These are phyloP conservation scores for Acanthurus lineatus DNA, from an alignment of 2,797 vertebrate genomes.

Conservation along the genomic window DNA sequence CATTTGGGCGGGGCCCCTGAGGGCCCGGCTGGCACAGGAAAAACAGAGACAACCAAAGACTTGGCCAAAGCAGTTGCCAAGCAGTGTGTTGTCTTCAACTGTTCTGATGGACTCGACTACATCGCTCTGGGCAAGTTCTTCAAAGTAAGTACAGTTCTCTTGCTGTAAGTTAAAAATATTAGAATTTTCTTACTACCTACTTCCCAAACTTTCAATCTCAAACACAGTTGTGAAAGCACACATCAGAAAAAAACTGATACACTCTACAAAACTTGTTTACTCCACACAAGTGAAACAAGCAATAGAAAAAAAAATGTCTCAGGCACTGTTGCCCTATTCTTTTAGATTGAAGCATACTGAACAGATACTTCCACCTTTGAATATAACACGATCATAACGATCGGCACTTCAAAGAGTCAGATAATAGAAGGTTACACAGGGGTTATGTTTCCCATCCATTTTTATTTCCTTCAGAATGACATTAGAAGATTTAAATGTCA, in stretches of 20 bases:
- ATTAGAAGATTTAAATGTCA: constrained; percentile 21
- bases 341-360: constrained; percentile 18
- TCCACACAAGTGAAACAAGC: background rate
- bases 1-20: constrained; percentile 94
- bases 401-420: constrained; percentile 20
- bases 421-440: constrained; percentile 11
- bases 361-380: constrained; percentile 18
- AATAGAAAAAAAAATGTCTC: constrained; percentile 2
- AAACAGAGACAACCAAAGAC: constrained; percentile 95
- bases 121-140: constrained; percentile 95
- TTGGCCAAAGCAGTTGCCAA: constrained; percentile 96
- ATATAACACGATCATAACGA: background rate
- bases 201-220: background rate
- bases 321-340: constrained; percentile 9
- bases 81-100: constrained; percentile 95
- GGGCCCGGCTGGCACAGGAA: constrained; percentile 93
- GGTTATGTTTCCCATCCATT: background rate
- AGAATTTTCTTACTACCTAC: background rate
- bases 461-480: background rate
- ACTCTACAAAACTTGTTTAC: background rate
- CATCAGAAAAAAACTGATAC: background rate
- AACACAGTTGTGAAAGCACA: background rate
- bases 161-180: background rate
- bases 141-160: constrained; percentile 83
- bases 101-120: constrained; percentile 94